A percentile compares a stretch with the other conserved stretches of the same genome.
Evolutionary conservation across 53 echinoderm and acorn worm genomes (phyloP).

Genomic region (Apostichopus leukothele): DNA sequence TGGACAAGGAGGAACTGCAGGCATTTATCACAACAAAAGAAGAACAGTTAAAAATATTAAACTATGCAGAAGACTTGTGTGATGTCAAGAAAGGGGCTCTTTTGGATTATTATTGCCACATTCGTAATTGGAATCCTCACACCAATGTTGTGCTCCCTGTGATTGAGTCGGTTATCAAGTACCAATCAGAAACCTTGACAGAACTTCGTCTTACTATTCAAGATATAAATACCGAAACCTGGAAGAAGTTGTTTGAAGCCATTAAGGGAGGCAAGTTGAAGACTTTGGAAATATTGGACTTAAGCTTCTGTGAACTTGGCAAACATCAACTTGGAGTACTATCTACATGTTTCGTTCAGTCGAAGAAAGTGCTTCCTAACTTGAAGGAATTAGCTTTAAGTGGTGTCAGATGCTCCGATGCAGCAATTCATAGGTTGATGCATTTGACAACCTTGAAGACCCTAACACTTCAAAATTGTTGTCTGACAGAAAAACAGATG

Average conservation of each 20-base stretch:
- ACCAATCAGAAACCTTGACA: not conserved
- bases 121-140: constrained; percentile 26
- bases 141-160: constrained; percentile 1
- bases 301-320: constrained; percentile 26
- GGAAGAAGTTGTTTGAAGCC: not conserved
- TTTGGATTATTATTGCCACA: not conserved
- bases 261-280: not conserved
- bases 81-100: constrained; percentile 27
- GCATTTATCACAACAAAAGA: not conserved
- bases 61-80: constrained; percentile 18
- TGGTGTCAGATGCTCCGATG: not conserved
- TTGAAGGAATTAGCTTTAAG: not conserved
- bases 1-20: not conserved
- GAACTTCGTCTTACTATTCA: not conserved
- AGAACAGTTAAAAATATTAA: not conserved
- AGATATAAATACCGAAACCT: not conserved
- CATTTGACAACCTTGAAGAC: not conserved
- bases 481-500: not conserved
- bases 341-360: not conserved
- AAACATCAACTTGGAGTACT: not conserved
- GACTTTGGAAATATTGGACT: constrained; percentile 2
- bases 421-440: not conserved
- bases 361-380: not conserved
- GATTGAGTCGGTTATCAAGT: not conserved
- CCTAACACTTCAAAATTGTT: constrained; percentile 3